These are phyloP conservation scores for Muscicapa adusta DNA, from an alignment of 2,113 vertebrate genomes.

Conservation along the genomic window DNA sequence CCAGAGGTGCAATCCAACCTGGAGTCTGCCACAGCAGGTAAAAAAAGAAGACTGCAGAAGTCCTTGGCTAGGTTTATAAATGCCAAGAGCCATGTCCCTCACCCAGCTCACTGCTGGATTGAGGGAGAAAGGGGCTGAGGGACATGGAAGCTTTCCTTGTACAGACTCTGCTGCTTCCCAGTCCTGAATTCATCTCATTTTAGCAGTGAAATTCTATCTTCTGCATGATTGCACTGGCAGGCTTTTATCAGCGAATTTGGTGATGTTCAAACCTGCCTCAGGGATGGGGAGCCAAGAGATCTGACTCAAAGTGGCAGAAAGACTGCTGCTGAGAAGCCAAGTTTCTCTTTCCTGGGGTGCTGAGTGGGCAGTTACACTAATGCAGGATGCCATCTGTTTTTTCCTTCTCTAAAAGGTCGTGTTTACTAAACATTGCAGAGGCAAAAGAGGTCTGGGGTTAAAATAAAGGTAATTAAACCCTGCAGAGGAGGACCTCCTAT, in stretches of 20 bases:
- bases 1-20: background rate
- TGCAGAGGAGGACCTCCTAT: background rate
- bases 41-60: background rate
- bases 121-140: background rate
- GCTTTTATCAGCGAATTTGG: conserved; percentile 28
- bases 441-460: conserved; percentile 48
- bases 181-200: background rate
- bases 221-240: conserved; percentile 57
- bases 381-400: conserved; percentile 34
- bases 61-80: background rate
- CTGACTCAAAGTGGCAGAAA: conserved; percentile 61
- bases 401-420: conserved; percentile 43
- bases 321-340: conserved; percentile 59
- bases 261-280: conserved; percentile 46
- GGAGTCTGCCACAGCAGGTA: background rate
- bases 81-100: background rate
- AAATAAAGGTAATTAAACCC: conserved; percentile 50
- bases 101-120: background rate
- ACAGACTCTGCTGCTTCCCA: background rate
- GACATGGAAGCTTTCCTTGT: background rate
- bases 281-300: conserved; percentile 51
- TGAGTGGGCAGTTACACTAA: conserved; percentile 30
- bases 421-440: conserved; percentile 37
- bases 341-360: conserved; percentile 52
- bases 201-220: conserved; percentile 55